Conservation (phyloP, 1,140 invertebrate species). For the Lithobius niger region DNA sequence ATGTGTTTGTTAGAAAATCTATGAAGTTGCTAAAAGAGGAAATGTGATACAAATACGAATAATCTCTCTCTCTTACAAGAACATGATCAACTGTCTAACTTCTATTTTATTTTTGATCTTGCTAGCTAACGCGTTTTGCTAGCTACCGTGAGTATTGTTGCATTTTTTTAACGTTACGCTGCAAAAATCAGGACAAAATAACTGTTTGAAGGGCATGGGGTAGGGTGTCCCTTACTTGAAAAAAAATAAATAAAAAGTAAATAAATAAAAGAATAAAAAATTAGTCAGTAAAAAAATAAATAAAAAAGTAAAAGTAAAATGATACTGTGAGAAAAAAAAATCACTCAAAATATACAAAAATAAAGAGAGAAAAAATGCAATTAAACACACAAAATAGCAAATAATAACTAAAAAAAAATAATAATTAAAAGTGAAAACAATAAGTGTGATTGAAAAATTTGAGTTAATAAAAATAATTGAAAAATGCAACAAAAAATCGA, state of each 20-base stretch:
- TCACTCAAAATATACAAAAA: background rate
- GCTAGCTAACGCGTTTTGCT: too few relatives aligned
- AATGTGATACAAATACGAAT: too few relatives aligned
- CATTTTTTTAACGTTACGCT: too few relatives aligned
- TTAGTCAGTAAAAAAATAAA: background rate
- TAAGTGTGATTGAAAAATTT: conserved; percentile 9
- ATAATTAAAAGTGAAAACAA: background rate
- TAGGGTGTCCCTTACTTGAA: conserved; percentile 7
- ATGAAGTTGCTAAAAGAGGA: too few relatives aligned
- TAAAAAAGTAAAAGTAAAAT: background rate
- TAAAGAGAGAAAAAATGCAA: background rate
- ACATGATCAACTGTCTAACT: too few relatives aligned
- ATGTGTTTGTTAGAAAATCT: too few relatives aligned
- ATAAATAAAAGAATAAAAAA: conserved; percentile 9
- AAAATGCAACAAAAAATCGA: conserved; percentile 12
- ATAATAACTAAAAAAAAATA: too few relatives aligned
- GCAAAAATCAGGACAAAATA: too few relatives aligned
- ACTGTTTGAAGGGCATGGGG: background rate
- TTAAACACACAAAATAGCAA: background rate
- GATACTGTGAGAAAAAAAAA: background rate
- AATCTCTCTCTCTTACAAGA: too few relatives aligned
- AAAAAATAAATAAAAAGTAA: conserved; percentile 12
- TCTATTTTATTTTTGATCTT: too few relatives aligned
- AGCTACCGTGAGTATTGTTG: too few relatives aligned
- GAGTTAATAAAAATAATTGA: conserved; percentile 14